Evolutionary conservation across 1,140 invertebrate species (phyloP), one percentile per base, ranked within the genome.

Genomic region (Monochamus saltuarius): DNA sequence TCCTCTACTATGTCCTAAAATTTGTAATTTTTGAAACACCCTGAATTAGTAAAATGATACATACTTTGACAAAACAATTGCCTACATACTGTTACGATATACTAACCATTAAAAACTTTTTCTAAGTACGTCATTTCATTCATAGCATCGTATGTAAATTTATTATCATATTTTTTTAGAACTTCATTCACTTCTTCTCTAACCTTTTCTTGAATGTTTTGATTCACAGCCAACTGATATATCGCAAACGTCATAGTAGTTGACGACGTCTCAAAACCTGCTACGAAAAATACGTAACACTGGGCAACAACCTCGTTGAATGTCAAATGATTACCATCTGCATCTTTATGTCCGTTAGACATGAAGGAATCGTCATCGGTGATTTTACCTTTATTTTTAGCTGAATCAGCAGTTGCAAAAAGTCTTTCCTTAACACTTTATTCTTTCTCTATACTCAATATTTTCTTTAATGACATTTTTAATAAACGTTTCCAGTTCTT

Each of bases 251-350:
- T 76, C 1, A 87, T 76, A 0, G 85, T 78, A 1, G 81, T 81
- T 1, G 85, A 81, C 0, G 87, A 87, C 0, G 88, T 88, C 61
- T 89, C 88, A 71, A 85, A 89, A 11, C 87, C 87, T 36, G 85
- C 87, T 11, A 84, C 64, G 62, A 87, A 83, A 64, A 87, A 87
- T 4, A 86, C 76, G 37, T 86, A 82, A 1, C 79, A 77, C 70
- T 87, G 83, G 0, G 83, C 83, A 0, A 83, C 77, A 13, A 81
- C 75, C 10, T 76, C 59, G 49, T 80, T 74, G 53, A 80, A 35
- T 0, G 79, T 77, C 51, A 81, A 59, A 13, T 53, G 43, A 49
- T 9, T 56, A 14, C 51, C 50, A 13, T 16, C 36, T 6, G 0
- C 2, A 42, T 7, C 39, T 13, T 42, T 42, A 6, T 42, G n/a